Percentiles rank a stretch among this genome's conserved stretches.
Conservation (phyloP, 2,797 vertebrate species). For the Cyclopterus lumpus region DNA sequence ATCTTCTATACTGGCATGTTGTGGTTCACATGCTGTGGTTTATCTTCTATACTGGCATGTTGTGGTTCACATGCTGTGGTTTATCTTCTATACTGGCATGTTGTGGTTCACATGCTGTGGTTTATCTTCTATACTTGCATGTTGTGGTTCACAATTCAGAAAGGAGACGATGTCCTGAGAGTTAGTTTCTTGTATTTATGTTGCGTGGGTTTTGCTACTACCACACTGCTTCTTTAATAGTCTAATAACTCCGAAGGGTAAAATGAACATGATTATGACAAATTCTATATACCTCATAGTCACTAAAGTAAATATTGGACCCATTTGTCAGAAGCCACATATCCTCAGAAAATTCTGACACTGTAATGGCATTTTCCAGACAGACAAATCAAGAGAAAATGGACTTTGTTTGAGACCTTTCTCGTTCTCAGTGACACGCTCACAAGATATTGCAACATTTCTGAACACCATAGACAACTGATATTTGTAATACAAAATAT, state of each 20-base stretch:
- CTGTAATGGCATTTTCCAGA: too few relatives aligned
- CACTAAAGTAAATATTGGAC: not conserved
- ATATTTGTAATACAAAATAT: not conserved
- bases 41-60: slow-evolving; percentile 13
- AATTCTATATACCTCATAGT: not conserved
- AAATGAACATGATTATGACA: too few relatives aligned
- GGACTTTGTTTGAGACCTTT: not conserved
- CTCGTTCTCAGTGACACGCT: not conserved
- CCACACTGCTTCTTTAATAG: not conserved
- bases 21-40: not conserved
- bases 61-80: not conserved
- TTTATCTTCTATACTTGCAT: slow-evolving; percentile 13
- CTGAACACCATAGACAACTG: not conserved
- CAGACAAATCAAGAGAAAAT: too few relatives aligned
- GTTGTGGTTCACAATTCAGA: slow-evolving; percentile 1
- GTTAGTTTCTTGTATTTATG: not conserved
- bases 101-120: not conserved
- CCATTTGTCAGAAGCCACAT: not conserved
- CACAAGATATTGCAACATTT: not conserved
- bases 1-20: slow-evolving; percentile 16
- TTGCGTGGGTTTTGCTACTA: not conserved
- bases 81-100: slow-evolving; percentile 14
- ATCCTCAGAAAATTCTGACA: not conserved
- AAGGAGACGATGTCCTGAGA: not conserved
- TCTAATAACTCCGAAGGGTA: too few relatives aligned